A percentile compares a stretch with the other conserved stretches of the same genome.
phyloP scores from a whole-genome alignment of 37 sponge, comb jelly and placozoan genomes.

The Beroe forskalii region DNA sequence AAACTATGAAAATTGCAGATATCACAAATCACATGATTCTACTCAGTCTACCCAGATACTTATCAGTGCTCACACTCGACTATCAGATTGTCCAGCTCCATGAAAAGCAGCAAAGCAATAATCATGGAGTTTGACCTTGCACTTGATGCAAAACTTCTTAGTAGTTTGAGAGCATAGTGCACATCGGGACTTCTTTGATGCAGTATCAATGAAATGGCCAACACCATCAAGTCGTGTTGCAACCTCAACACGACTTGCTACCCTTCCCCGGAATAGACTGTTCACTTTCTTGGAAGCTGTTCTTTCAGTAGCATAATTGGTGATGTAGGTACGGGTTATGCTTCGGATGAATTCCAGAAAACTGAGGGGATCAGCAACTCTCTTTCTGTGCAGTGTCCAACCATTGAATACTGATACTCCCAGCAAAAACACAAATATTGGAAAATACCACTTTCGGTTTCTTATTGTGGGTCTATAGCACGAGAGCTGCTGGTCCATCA shows the following conservation, averaged over 20 bases:
- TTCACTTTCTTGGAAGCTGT: too few species aligned
- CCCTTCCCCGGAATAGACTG: too few species aligned
- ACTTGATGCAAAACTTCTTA: neutral
- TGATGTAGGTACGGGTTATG: too few species aligned
- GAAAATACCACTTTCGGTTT: neutral
- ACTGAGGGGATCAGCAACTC: neutral
- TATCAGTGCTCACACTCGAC: too few species aligned
- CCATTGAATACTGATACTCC: neutral
- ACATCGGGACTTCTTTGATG: neutral
- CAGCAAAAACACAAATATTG: neutral
- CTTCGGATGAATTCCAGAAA: too few species aligned
- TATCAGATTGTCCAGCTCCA: too few species aligned
- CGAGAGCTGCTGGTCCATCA: neutral
- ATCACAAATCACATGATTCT: too few species aligned
- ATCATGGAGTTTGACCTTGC: neutral
- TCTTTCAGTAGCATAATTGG: too few species aligned
- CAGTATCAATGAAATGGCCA: neutral
- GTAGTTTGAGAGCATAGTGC: neutral
- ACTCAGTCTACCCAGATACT: too few species aligned
- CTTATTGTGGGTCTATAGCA: neutral
- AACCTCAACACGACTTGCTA: neutral
- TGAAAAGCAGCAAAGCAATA: neutral
- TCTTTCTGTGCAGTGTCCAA: neutral
- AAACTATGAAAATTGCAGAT: too few species aligned
- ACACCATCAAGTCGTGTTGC: neutral